phyloP scores from a whole-genome alignment of 2,797 vertebrate species.

The Pangasius sanitwongsei region DNA sequence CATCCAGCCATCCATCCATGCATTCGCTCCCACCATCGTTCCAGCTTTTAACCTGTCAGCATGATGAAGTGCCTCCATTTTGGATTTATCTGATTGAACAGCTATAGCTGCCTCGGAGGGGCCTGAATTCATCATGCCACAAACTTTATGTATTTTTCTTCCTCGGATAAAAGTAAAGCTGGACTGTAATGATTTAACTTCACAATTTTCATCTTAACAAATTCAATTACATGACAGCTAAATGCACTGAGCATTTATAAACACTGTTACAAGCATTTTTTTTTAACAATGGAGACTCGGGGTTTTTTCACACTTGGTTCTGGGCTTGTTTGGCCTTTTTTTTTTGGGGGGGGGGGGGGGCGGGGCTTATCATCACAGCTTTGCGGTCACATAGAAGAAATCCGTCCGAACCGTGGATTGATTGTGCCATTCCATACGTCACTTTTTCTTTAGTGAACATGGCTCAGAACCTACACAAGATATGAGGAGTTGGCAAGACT shows the following conservation, averaged over 20 bases:
- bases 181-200: neutral
- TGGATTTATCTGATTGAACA: conserved; percentile 74
- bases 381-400: neutral
- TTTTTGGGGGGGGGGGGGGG: neutral
- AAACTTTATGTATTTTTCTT: conserved; percentile 56
- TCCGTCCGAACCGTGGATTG: neutral
- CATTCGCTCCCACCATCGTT: conserved; percentile 17
- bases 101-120: conserved; percentile 66
- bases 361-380: neutral
- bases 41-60: conserved; percentile 46
- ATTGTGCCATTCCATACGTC: neutral
- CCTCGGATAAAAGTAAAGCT: neutral
- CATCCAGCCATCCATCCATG: conserved; percentile 43
- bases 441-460: neutral
- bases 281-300: neutral
- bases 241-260: neutral
- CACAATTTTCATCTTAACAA: neutral
- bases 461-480: neutral
- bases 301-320: neutral
- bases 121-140: conserved; percentile 66
- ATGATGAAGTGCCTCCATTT: conserved; percentile 64
- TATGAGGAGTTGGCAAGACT: neutral
- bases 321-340: neutral
- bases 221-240: neutral
- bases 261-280: neutral